Base-by-base conservation (phyloP, 2,797 vertebrate genomes). In the Syngnathus rostellatus region DNA sequence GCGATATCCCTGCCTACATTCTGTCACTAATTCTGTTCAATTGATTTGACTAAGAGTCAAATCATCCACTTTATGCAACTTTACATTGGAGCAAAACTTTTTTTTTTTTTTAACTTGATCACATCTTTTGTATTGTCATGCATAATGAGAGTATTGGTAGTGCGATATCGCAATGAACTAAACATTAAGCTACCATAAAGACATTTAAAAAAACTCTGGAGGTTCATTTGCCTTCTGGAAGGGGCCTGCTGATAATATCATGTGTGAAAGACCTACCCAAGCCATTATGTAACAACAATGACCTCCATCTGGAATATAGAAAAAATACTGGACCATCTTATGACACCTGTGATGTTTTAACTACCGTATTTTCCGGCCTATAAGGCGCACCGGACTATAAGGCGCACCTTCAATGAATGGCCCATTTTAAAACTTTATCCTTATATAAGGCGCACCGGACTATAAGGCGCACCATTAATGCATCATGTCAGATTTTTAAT, bases 231-330 rank as follows among this genome's bases (percentile, higher is more conserved):
- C 54, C 68, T 66, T 58, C 68, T 11, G 6, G 63, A 62, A 25
- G 21, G 40, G 66, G 63, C 51, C 79, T 61, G 62, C 2, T 0
- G 51, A 77, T 74, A 85, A 83, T 87, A 86, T 88, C 68, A 72
- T 71, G 77, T 80, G 85, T 77, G 74, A 85, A 83, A 77, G 77
- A 69, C 75, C 67, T 81, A 79, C 84, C 81, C 79, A 43, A 64
- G 51, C 68, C 67, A 54, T 84, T 81, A 83, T 19, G 77, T 67
- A 80, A 83, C 25, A 68, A 39, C 51, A 71, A 66, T 64, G 66
- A 63, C 73, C 75, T 25, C 11, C 2, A 12, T 57, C 54, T 31
- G 23, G 31, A 31, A 4, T 31, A 31, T 31, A 31, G 3, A 31
- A 10, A 6, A 58, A 6, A 3, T 58, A 58, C 19, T 39, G 31